Conservation (phyloP, 2,797 vertebrate species). For the Psittacula echo region DNA sequence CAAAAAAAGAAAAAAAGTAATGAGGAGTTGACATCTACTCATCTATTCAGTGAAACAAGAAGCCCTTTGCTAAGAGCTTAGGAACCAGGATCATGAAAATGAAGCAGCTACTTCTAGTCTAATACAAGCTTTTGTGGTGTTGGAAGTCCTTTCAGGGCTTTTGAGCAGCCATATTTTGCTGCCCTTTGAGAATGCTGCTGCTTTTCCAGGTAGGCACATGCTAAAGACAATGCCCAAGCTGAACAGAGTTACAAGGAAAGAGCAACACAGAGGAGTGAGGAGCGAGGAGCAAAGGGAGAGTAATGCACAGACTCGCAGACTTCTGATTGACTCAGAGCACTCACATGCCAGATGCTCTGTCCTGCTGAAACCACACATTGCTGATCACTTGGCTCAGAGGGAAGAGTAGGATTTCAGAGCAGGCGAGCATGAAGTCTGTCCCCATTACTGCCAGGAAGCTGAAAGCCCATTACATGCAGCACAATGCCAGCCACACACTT, state of each 20-base stretch:
- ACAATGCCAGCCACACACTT: rapidly evolving
- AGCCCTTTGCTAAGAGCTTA: not conserved
- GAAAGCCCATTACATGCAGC: not conserved
- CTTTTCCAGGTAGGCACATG: not conserved
- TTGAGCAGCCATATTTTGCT: not conserved
- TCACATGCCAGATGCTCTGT: not conserved
- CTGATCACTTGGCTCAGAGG: not conserved
- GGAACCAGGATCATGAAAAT: not conserved
- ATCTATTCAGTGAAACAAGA: not conserved
- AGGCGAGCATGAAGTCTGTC: not conserved
- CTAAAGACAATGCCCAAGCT: not conserved
- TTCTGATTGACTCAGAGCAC: rapidly evolving
- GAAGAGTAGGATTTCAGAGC: not conserved
- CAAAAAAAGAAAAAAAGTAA: not conserved
- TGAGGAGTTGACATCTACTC: not conserved
- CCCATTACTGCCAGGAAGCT: not conserved
- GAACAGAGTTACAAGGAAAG: not conserved
- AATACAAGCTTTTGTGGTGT: not conserved
- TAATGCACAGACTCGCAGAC: not conserved
- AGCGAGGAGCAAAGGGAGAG: not conserved
- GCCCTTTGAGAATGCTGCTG: not conserved
- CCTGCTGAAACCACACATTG: not conserved
- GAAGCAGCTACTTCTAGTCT: not conserved
- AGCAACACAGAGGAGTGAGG: rapidly evolving
- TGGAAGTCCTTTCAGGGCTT: not conserved